A percentile compares a stretch with the other conserved stretches of the same genome.
Conservation (phyloP, 2,113 vertebrate species). For the Sporophila hypoxantha region DNA sequence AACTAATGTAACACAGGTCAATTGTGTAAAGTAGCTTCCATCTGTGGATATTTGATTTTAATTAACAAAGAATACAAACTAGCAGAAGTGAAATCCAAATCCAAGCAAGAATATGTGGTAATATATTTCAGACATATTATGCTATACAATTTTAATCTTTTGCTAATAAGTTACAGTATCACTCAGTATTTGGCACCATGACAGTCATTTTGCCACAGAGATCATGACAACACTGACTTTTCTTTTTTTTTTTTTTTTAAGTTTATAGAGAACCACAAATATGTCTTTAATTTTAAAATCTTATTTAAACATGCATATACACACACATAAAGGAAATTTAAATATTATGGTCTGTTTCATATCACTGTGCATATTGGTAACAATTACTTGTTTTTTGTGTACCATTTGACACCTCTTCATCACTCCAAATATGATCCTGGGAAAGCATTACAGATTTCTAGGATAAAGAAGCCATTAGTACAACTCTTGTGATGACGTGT, state of each 20-base stretch:
- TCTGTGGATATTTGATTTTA: conserved; percentile 45
- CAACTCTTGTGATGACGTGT: neutral
- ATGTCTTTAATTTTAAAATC: neutral
- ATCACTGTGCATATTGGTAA: neutral
- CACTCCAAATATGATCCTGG: neutral
- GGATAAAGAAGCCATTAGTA: neutral
- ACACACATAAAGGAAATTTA: neutral
- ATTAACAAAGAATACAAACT: conserved; percentile 23
- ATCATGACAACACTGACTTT: neutral
- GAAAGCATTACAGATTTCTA: neutral
- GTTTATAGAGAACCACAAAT: neutral
- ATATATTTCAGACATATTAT: neutral
- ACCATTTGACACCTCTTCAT: neutral
- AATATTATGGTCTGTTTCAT: neutral
- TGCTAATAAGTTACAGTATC: neutral
- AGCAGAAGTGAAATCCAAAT: conserved; percentile 18
- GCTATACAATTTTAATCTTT: neutral
- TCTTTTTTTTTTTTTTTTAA: neutral
- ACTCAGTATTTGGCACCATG: neutral
- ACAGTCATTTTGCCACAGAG: neutral
- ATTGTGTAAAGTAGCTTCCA: neutral
- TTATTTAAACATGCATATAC: neutral
- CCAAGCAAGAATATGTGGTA: neutral
- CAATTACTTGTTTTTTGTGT: neutral
- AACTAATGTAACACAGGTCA: conserved; percentile 11